Conservation (phyloP, 2,113 vertebrate species). For the Glareola pratincola region DNA sequence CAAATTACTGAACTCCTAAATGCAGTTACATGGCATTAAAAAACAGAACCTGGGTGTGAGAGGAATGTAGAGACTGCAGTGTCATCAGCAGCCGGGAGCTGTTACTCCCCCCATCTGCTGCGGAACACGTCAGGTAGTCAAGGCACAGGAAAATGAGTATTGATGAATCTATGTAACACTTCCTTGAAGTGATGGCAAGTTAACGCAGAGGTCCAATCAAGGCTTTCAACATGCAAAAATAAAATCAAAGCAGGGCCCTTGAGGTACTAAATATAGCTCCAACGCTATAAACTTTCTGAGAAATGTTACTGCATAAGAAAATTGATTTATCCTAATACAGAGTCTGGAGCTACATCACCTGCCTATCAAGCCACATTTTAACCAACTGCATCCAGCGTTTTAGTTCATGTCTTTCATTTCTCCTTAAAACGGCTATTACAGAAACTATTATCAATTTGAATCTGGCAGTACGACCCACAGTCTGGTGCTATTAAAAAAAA, state of each 20-base stretch:
- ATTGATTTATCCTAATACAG: not conserved
- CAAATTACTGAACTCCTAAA: not conserved
- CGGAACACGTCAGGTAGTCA: not conserved
- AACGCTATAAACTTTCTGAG: not conserved
- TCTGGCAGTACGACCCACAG: not conserved
- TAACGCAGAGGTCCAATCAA: slow-evolving; percentile 12
- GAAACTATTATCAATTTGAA: not conserved
- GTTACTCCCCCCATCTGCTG: not conserved
- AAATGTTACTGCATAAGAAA: not conserved
- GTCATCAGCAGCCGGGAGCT: slow-evolving; percentile 7
- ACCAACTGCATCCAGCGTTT: not conserved
- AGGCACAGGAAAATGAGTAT: not conserved
- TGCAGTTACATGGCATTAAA: not conserved
- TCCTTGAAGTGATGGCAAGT: slow-evolving; percentile 31
- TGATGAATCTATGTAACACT: slow-evolving; percentile 33
- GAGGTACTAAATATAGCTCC: slow-evolving; percentile 18
- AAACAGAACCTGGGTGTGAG: not conserved
- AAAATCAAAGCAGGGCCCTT: slow-evolving; percentile 32
- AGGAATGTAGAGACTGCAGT: not conserved
- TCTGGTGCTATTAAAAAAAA: not conserved
- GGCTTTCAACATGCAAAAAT: not conserved
- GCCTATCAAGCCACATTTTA: not conserved
- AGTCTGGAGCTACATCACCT: not conserved
- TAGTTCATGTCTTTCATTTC: not conserved
- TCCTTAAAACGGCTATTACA: not conserved